A percentile compares a stretch with the other conserved stretches of the same genome.
Evolutionary conservation across 2,888 invertebrate species (phyloP).

Genomic region (Athripsodes cinereus): DNA sequence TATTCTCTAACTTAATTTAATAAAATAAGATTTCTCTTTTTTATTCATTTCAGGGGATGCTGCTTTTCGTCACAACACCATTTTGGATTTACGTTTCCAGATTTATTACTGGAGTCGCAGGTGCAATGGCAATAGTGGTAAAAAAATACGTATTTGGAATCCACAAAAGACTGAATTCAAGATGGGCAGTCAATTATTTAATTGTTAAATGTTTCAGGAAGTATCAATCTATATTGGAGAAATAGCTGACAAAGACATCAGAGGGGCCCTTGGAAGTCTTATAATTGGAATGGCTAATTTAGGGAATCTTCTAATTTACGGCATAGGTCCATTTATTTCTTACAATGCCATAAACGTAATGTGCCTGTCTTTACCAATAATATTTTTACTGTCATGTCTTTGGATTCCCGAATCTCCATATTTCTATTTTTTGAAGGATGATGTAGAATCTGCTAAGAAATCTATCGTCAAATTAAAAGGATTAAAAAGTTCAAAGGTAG

Average conservation of each 20-base stretch:
- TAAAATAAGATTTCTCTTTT: no score
- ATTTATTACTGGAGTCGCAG: slow-evolving; percentile 46
- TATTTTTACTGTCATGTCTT: slow-evolving; percentile 43
- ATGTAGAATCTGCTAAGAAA: slow-evolving; percentile 42
- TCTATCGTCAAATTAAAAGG: slow-evolving; percentile 44
- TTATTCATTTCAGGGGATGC: slow-evolving; percentile 42
- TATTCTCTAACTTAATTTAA: no score
- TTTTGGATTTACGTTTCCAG: slow-evolving; percentile 47
- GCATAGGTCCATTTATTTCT: slow-evolving; percentile 46
- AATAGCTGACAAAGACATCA: slow-evolving; percentile 48
- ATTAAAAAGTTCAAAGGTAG: slow-evolving; percentile 41
- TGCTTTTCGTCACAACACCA: slow-evolving; percentile 44
- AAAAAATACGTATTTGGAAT: no score
- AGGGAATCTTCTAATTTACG: slow-evolving; percentile 42
- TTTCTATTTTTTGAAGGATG: slow-evolving; percentile 50
- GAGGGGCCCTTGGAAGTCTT: slow-evolving; percentile 45
- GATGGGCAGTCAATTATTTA: not conserved
- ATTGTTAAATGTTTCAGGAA: slow-evolving; percentile 36
- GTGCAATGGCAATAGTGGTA: slow-evolving; percentile 50
- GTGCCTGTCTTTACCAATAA: slow-evolving; percentile 43
- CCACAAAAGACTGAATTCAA: no score
- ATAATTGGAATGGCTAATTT: slow-evolving; percentile 47
- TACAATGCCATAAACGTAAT: slow-evolving; percentile 43
- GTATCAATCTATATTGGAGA: slow-evolving; percentile 50
- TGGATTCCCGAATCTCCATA: slow-evolving; percentile 61